Evolutionary conservation across 2,888 invertebrate species (phyloP), one percentile per base, ranked within the genome.

Genomic region (Rugalucina vietnamica): DNA sequence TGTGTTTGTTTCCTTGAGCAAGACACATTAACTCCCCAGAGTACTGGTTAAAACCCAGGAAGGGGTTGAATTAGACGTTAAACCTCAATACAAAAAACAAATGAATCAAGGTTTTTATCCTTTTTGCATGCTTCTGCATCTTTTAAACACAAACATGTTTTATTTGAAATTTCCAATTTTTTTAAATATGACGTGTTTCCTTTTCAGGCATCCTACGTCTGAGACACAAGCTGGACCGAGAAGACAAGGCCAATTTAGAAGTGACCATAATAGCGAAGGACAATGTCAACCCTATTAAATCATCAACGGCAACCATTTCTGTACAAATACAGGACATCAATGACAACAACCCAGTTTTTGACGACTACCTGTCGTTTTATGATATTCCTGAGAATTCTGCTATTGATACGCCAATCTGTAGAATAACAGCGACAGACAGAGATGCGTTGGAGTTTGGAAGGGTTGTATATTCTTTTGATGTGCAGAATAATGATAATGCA

Each of bases 281-380:
- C 85, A 90, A 86, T 74, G 93, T 91, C 1, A 70, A n/a, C 8
- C 91, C 92, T 12, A 24, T 76, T 24, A 81, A 81, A 85, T 83
- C 91, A 0, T 92, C 93, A 21, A 92, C 92, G 27, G 97, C 97
- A 0, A 96, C 96, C 85, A 96, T 97, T 0, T 96, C 96, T 60
- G 96, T 97, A 34, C 96, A 96, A 87, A 96, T 98, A 0, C 95
- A 96, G 75, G 97, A 98, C 93, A 96, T 97, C 0, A 98, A 98
- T 92, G 98, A 98, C 91, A 97, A 98, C 93, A 96, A 96, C 83
- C 98, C 98, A 0, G 95, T 96, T 71, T 97, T 97, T 93, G 84
- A 91, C 0, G 90, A 88, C 8, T 88, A 91, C 21, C 4, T 57
- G 27, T 85, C 24, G 0, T 69, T 36, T 10, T 89, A 88, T 74